These are phyloP conservation scores for Perodicticus potto DNA, from an alignment of 2,797 vertebrate genomes.

Conservation along the genomic window DNA sequence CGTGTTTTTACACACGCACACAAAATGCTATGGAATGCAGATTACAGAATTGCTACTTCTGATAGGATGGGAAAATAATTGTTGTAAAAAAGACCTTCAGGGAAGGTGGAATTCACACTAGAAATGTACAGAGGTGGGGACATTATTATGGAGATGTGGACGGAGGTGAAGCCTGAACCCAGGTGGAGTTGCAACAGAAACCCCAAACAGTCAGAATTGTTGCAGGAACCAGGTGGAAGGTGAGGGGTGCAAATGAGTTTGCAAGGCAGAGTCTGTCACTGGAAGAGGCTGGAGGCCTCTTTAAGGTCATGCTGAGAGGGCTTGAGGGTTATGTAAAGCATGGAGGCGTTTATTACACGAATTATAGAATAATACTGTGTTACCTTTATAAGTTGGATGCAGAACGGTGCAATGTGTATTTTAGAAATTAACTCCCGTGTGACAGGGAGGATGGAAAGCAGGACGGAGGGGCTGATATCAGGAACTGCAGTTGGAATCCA, in stretches of 20 bases:
- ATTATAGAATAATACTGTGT: not conserved
- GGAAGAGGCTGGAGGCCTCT: not conserved
- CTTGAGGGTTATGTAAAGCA: not conserved
- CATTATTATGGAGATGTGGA: not conserved
- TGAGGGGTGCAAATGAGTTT: not conserved
- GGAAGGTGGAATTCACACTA: not conserved
- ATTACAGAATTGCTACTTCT: not conserved
- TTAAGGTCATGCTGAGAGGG: not conserved
- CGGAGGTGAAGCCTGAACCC: not conserved
- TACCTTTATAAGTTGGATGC: not conserved
- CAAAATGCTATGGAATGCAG: not conserved
- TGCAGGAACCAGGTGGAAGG: not conserved
- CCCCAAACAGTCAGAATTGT: not conserved
- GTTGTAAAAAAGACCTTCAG: not conserved
- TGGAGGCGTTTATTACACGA: not conserved
- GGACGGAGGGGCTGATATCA: not conserved
- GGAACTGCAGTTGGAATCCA: not conserved
- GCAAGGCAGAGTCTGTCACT: not conserved
- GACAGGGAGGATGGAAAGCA: fast-evolving
- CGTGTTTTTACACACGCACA: not conserved
- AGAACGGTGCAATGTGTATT: not conserved
- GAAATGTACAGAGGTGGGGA: not conserved
- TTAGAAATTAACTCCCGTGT: not conserved
- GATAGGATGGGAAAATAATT: not conserved
- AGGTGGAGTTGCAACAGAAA: not conserved